Evolutionary conservation across 2,113 vertebrate genomes (phyloP), one percentile per base, ranked within the genome.

Genomic region (Halichoeres trimaculatus): DNA sequence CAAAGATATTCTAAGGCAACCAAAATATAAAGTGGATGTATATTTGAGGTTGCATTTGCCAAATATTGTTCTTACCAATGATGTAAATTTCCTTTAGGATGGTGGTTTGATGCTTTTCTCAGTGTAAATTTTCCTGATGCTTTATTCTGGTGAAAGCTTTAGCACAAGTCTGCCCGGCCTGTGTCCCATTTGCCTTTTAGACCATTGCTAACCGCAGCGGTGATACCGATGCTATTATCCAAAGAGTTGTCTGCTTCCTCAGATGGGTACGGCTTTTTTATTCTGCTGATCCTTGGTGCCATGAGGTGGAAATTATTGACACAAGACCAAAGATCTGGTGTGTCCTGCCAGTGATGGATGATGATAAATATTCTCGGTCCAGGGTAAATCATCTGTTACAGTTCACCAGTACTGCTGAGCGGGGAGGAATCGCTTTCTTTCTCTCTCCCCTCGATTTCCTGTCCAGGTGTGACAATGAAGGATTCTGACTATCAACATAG

Each of bases 191-290:
- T 89, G 91, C 84, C 89, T 91, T 92, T 56, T 79, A 83, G 80
- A 87, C 76, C 82, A 73, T 90, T 88, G 93, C 91, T 85, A 66
- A 91, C 88, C 56, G 93, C 92, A 93, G 83, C 78, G 92, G 94
- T 94, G 93, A 93, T 89, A 88, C 90, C 84, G 74, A 73, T 91
- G 90, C 93, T 94, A 92, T 92, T 93, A 93, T 95, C 96, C 96
- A 97, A 96, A 96, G 95, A 96, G 80, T 93, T 94, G 90, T 92
- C 94, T 95, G 90, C 94, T 96, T 94, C 91, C 83, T 91, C 83
- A 86, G 54, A 81, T 56, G 90, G 90, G 90, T 88, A 76, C 24
- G 59, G 83, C 85, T 86, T 90, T 30, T 79, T 68, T 80, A 74
- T 87, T 87, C 77, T 74, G 74, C 74, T 67, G 69, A 83, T 88